A percentile compares a stretch with the other conserved stretches of the same genome.
phyloP scores from a whole-genome alignment of 1,140 invertebrate genomes.

The Tetramorium alpestre region DNA sequence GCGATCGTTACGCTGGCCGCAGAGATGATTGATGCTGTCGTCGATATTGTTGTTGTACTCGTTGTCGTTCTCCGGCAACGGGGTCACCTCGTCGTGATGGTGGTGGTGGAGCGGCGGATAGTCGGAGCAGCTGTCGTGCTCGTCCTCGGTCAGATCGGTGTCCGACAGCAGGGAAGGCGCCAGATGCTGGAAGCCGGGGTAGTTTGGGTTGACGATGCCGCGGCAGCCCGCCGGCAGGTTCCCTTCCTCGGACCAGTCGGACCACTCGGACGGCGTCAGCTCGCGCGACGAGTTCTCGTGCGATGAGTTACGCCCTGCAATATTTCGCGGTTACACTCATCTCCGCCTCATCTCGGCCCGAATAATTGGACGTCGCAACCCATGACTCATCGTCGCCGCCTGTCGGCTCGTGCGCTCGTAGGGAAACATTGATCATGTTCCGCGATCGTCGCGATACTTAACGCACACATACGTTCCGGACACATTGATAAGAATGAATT shows the following conservation, averaged over 20 bases:
- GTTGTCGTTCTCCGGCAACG: slow-evolving; percentile 76
- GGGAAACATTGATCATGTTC: background rate
- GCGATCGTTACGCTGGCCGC: slow-evolving; percentile 85
- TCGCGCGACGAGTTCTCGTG: slow-evolving; percentile 79
- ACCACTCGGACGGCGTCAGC: slow-evolving; percentile 81
- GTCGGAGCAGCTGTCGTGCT: slow-evolving; percentile 74
- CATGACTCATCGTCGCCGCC: slow-evolving; percentile 57
- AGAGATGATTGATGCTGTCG: slow-evolving; percentile 86
- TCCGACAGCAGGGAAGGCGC: slow-evolving; percentile 81
- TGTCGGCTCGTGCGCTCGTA: background rate
- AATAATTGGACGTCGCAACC: slow-evolving; percentile 52
- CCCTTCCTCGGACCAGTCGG: slow-evolving; percentile 82
- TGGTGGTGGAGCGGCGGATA: slow-evolving; percentile 36
- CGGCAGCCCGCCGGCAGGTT: slow-evolving; percentile 82
- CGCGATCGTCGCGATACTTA: background rate
- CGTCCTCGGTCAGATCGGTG: slow-evolving; percentile 86
- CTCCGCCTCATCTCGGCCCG: slow-evolving; percentile 22
- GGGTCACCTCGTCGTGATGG: background rate
- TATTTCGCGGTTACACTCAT: slow-evolving; percentile 53
- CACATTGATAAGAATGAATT: background rate
- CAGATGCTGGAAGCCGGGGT: slow-evolving; percentile 88
- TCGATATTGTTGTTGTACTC: slow-evolving; percentile 77
- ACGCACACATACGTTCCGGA: background rate
- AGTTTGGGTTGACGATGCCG: slow-evolving; percentile 92
- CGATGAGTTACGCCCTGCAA: slow-evolving; percentile 71